Base-by-base conservation (phyloP, 1,140 invertebrate genomes). In the Euura saliciscinereae region DNA sequence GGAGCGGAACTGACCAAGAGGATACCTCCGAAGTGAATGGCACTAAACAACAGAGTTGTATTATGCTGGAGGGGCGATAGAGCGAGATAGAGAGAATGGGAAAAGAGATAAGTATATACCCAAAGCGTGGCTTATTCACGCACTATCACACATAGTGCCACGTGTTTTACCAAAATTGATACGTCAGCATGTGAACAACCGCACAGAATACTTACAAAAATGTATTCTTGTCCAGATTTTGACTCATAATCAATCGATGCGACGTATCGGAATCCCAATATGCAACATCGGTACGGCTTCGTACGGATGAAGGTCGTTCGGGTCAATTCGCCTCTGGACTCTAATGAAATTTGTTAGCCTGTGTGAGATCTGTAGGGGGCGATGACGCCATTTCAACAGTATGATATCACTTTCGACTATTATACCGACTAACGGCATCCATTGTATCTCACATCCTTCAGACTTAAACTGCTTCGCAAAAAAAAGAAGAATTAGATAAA, bases 41-140 rank as follows among this genome's bases (percentile, higher is more conserved):
- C 74, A 80, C 81, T 79, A 81, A 81, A 80, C 78, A 78, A 82
- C 79, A 76, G 81, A 81, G 70, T 51, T 51, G 73, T 78, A 77
- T 81, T 80, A 78, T 70, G 78, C 77, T 78, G 77, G 77, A 80
- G 71, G 73, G 73, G 74, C 72, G 74, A 78, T 73, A 79, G 78
- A 78, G 71, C 72, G 75, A 65, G 65, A 45, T 59, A 69, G 65
- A 70, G 74, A 75, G 73, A 75, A 78, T 77, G 75, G 77, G 75
- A 67, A 66, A 45, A 46, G 44, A 72, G 51, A 66, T 65, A 65
- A 64, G 43, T 43, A 59, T 4, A 59, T 8, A n/a, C 8, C 10
- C 51, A 11, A 59, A 28, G 28, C 51, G 51, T 11, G 10, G 51
- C 51, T 8, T 8, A 59, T n/a, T 59, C 51, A 59, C 51, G 5